A percentile compares a stretch with the other conserved stretches of the same genome.
phyloP scores from a whole-genome alignment of 2,113 vertebrate species.

The Thamnophis sirtalis region DNA sequence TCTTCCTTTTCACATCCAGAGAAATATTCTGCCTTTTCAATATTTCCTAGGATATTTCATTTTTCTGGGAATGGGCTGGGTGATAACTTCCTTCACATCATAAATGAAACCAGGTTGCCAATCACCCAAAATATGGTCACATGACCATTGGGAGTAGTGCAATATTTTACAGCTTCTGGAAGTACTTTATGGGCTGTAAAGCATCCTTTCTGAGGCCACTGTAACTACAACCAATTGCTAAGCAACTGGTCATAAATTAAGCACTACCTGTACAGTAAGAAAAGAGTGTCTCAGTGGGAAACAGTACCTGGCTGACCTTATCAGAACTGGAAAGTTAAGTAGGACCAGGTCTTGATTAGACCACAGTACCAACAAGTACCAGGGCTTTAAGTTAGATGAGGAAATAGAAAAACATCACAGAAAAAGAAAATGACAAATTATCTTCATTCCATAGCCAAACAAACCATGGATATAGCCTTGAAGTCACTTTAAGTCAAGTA shows the following conservation, averaged over 20 bases:
- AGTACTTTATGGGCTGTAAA: not conserved
- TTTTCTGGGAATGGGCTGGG: too few relatives aligned
- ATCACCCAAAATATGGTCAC: not conserved
- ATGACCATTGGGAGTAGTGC: not conserved
- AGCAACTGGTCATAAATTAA: not conserved
- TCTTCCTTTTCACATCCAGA: too few relatives aligned
- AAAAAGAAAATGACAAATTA: not conserved
- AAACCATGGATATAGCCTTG: not conserved
- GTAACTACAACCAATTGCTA: not conserved
- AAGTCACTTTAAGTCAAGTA: not conserved
- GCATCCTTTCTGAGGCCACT: not conserved
- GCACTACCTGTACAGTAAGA: not conserved
- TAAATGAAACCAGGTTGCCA: not conserved
- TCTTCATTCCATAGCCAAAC: not conserved
- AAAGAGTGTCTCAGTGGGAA: not conserved
- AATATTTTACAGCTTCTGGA: not conserved
- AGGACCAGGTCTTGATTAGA: not conserved
- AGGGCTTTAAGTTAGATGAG: not conserved
- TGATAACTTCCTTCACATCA: too few relatives aligned
- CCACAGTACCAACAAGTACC: not conserved
- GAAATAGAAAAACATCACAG: not conserved
- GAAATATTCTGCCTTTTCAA: too few relatives aligned
- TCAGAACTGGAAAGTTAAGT: not conserved
- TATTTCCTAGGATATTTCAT: too few relatives aligned
- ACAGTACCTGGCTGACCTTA: not conserved